A percentile compares a stretch with the other conserved stretches of the same genome.
Evolutionary conservation across 2,797 vertebrate genomes (phyloP).

Genomic region (Heteromormyrus szaboi): DNA sequence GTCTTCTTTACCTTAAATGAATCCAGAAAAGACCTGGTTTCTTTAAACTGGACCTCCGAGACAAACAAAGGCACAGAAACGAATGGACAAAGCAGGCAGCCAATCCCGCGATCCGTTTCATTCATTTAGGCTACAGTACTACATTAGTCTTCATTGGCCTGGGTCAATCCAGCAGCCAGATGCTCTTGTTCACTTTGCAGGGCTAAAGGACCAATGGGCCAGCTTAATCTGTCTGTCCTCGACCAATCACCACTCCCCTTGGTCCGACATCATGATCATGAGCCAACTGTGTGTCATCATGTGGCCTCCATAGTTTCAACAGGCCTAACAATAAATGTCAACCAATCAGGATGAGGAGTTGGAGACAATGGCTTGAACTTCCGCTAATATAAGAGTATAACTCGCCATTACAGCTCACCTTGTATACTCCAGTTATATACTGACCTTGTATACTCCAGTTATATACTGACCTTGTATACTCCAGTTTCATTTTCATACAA

Average conservation of each 20-base stretch:
- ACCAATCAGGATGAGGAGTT: not conserved
- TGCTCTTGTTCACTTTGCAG: slow-evolving; percentile 25
- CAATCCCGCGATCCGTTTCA: slow-evolving; percentile 36
- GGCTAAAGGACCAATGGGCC: not conserved
- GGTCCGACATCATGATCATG: not conserved
- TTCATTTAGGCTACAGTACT: slow-evolving; percentile 45
- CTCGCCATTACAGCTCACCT: not conserved
- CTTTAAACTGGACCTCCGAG: not conserved
- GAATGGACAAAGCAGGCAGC: not conserved
- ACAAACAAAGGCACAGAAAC: slow-evolving; percentile 21
- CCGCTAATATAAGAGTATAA: not conserved
- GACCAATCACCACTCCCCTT: not conserved
- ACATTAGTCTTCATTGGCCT: slow-evolving; percentile 35
- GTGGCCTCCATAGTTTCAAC: not conserved
- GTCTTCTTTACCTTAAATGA: not conserved
- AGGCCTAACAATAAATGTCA: not conserved
- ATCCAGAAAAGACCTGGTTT: slow-evolving; percentile 11
- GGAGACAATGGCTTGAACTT: not conserved
- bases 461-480: not conserved
- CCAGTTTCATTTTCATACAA: not conserved
- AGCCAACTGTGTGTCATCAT: not conserved
- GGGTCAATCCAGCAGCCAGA: slow-evolving; percentile 43
- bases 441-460: too few species aligned
- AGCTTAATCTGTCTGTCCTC: not conserved
- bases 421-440: not conserved